phyloP scores from a whole-genome alignment of 1,140 invertebrate genomes.

The Orussus abietinus region DNA sequence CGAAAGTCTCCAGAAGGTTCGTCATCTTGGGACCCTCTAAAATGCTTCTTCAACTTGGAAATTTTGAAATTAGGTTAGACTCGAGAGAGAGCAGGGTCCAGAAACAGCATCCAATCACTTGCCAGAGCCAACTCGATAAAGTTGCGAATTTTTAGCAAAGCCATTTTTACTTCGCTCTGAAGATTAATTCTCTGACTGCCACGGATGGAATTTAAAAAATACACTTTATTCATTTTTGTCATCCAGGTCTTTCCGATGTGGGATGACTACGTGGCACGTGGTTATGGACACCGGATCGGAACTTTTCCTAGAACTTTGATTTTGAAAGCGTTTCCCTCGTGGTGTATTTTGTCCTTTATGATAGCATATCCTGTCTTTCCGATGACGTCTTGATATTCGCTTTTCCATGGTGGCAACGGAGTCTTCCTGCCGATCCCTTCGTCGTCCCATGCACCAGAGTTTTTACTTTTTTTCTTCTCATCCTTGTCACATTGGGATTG shows the following conservation, averaged over 20 bases:
- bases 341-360: conserved; percentile 55
- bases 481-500: too few relatives aligned
- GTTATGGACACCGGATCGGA: not conserved
- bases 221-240: conserved; percentile 2
- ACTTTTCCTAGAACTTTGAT: not conserved
- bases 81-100: not conserved
- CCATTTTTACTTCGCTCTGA: not conserved
- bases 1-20: conserved; percentile 39
- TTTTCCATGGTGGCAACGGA: conserved; percentile 32
- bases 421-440: conserved; percentile 9
- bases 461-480: conserved; percentile 1
- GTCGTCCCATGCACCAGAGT: not conserved
- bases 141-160: not conserved
- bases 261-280: too few relatives aligned
- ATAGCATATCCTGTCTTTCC: conserved; percentile 57
- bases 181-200: conserved; percentile 1
- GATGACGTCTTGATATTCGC: conserved; percentile 60
- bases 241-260: not conserved
- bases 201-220: too few relatives aligned
- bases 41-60: not conserved
- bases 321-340: conserved; percentile 1
- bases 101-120: too few relatives aligned
- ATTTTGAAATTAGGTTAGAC: not conserved
- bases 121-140: too few relatives aligned
- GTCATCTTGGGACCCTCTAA: conserved; percentile 17